These are phyloP conservation scores for Palythoa heliodiscus DNA, from an alignment of 92 coral and sea anemone species.

Conservation along the genomic window DNA sequence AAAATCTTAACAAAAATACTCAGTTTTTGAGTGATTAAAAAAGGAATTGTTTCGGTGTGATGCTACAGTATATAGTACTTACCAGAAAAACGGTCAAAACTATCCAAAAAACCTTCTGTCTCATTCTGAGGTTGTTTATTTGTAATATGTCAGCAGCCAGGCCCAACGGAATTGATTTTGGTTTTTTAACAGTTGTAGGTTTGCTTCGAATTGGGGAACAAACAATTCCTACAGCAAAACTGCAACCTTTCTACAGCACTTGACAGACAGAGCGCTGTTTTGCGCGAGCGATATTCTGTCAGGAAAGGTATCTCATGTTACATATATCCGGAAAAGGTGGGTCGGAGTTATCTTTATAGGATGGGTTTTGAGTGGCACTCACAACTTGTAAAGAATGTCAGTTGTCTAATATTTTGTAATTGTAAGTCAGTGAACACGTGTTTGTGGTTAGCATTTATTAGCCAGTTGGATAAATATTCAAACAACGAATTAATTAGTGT, in stretches of 20 bases:
- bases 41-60: neutral
- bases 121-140: neutral
- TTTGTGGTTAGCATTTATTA: too few species aligned
- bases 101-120: neutral
- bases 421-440: neutral
- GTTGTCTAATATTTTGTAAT: neutral
- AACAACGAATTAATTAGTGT: too few species aligned
- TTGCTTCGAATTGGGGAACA: neutral
- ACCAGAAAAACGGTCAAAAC: slow-evolving; percentile 23
- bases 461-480: too few species aligned
- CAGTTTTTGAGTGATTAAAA: neutral
- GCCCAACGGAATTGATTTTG: neutral
- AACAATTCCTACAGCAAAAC: neutral
- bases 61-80: neutral
- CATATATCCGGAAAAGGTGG: slow-evolving; percentile 44
- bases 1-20: neutral
- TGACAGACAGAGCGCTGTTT: slow-evolving; percentile 20
- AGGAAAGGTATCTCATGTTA: slow-evolving; percentile 22
- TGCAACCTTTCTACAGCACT: neutral
- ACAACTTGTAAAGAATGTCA: slow-evolving; percentile 17
- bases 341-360: slow-evolving; percentile 23
- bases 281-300: slow-evolving; percentile 2
- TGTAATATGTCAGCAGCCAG: neutral
- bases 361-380: slow-evolving; percentile 9
- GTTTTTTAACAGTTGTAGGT: neutral